Evolutionary conservation across 2,888 invertebrate genomes (phyloP).

Genomic region (Euzophera pinguis): DNA sequence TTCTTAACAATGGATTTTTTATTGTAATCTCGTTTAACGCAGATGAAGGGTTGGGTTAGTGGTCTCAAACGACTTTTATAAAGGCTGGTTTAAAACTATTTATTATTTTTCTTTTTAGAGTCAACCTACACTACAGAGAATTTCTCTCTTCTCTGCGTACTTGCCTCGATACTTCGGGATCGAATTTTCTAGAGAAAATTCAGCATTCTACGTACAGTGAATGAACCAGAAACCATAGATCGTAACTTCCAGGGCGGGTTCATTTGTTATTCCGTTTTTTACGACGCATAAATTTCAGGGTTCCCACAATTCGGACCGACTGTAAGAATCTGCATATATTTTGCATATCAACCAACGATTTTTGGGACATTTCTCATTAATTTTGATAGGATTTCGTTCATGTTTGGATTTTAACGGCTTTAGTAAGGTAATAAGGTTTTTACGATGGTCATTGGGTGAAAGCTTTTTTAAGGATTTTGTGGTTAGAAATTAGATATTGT

Average conservation of each 20-base stretch:
- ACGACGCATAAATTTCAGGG: constrained; percentile 39
- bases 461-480: neutral
- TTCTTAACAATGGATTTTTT: no score
- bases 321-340: constrained; percentile 39
- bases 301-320: constrained; percentile 34
- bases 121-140: no score
- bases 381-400: constrained; percentile 8
- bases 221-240: constrained; percentile 5
- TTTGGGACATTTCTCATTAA: constrained; percentile 18
- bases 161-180: no score
- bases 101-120: no score
- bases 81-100: no score
- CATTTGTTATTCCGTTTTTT: constrained; percentile 44
- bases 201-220: neutral
- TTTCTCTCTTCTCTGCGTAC: no score
- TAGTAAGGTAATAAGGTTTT: neutral
- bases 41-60: no score
- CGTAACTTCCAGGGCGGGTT: constrained; percentile 27
- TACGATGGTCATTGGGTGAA: neutral
- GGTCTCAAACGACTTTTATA: no score
- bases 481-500: neutral
- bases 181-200: neutral
- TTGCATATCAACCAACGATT: constrained; percentile 19
- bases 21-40: no score
- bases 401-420: constrained; percentile 1